Evolutionary conservation across 2,888 invertebrate genomes (phyloP).

Genomic region (Amiota communis): DNA sequence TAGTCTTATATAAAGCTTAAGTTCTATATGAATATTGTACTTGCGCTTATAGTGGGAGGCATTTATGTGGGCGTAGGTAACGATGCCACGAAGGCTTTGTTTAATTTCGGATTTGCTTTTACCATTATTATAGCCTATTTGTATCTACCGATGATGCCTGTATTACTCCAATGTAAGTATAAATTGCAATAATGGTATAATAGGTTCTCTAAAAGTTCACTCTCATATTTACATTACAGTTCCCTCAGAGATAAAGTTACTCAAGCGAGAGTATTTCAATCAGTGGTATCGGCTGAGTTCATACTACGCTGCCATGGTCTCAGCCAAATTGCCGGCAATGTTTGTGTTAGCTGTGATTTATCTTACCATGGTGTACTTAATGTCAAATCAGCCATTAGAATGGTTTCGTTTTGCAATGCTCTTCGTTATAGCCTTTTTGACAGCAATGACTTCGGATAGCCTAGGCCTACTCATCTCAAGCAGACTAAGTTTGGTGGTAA

Average conservation of each 20-base stretch:
- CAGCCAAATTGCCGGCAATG: conserved; percentile 83
- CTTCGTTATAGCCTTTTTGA: conserved; percentile 80
- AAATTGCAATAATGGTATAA: background rate
- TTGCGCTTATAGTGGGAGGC: conserved; percentile 81
- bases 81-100: conserved; percentile 86
- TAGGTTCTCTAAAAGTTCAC: background rate
- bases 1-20: conserved; percentile 83
- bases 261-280: conserved; percentile 87
- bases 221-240: conserved; percentile 73
- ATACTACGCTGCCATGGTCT: conserved; percentile 82
- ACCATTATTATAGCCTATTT: conserved; percentile 85
- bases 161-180: conserved; percentile 84
- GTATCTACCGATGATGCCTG: conserved; percentile 88
- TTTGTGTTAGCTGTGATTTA: conserved; percentile 81
- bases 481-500: conserved; percentile 83
- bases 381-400: conserved; percentile 86
- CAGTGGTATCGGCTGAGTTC: conserved; percentile 88
- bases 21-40: conserved; percentile 78
- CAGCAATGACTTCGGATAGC: conserved; percentile 85
- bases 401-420: conserved; percentile 80
- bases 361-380: conserved; percentile 80
- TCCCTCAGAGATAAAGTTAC: conserved; percentile 83
- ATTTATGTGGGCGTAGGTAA: conserved; percentile 84
- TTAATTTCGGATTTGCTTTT: conserved; percentile 89
- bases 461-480: conserved; percentile 85